Base-by-base conservation (phyloP, 2,797 vertebrate species). In the Sebastes dallii region DNA sequence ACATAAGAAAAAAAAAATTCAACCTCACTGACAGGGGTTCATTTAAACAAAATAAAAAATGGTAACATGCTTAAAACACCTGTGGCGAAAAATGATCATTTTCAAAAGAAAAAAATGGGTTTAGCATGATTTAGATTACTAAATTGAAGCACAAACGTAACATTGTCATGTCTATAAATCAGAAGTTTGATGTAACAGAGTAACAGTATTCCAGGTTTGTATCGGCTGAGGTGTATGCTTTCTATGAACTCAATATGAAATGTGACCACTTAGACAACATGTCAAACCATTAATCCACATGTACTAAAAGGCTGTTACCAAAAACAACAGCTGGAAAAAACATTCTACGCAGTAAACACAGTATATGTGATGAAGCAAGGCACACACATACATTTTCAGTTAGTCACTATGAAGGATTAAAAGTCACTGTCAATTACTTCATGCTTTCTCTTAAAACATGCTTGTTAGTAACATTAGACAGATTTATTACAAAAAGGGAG, bases 381-480 rank as follows among this genome's bases (percentile, higher is more conserved):
- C 82, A 86, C 86, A 91, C 69, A 75, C 88, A 91, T 84, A 91
- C 73, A 92, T 70, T 74, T 75, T 71, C 52, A 80, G 82, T 90
- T 90, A 92, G 88, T 93, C 55, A 79, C 58, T 68, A 79, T 65
- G 8, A 80, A 71, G 36, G 65, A 83, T 74, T 72, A 50, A 80
- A 89, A 84, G 75, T 5, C 75, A 86, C 18, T 77, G 74, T 85
- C 46, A 77, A 80, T 75, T 42, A 82, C 27, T n/a, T 86, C 92
- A 92, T 94, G 92, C 93, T 75, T 87, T 82, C 56, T 84, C 64
- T 78, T 65, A 50, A 69, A 86, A 86, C 93, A 92, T 94, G 92
- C 93, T 88, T 88, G 91, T 95, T 94, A 95, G 94, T 93, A 83
- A 86, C 82, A 86, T 83, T 62, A 88, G 73, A 90, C 46, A 55